Evolutionary conservation across 1,140 invertebrate species (phyloP).

Genomic region (Drosophila arizonae): DNA sequence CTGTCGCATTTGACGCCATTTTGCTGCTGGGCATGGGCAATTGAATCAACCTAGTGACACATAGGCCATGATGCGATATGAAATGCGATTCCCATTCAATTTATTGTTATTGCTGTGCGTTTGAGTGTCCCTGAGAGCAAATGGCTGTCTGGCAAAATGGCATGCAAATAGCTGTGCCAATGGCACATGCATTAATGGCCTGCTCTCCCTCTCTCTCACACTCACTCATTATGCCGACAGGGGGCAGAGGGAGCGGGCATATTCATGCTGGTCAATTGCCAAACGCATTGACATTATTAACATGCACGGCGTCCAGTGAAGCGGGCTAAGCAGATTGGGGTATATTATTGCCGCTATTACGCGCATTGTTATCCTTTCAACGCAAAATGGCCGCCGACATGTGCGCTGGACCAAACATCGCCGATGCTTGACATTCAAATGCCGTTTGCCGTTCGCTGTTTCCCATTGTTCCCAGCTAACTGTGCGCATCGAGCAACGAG

Average conservation of each 20-base stretch:
- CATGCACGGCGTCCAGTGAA: constrained; percentile 40
- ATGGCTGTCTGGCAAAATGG: constrained; percentile 46
- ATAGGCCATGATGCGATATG: constrained; percentile 69
- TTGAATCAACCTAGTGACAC: constrained; percentile 69
- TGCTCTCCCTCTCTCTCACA: constrained; percentile 46
- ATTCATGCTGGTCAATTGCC: constrained; percentile 80
- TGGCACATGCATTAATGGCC: constrained; percentile 73
- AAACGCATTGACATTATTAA: constrained; percentile 65
- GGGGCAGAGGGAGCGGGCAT: constrained; percentile 33
- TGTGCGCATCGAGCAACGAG: constrained; percentile 50
- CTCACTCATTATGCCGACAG: constrained; percentile 34
- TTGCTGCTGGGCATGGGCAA: constrained; percentile 41
- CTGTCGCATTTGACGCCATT: constrained; percentile 41
- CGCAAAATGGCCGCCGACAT: constrained; percentile 73
- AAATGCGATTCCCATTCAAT: constrained; percentile 78
- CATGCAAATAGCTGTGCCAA: constrained; percentile 70
- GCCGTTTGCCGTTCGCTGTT: constrained; percentile 62
- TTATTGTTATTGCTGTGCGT: constrained; percentile 69
- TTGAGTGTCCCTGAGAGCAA: constrained; percentile 37
- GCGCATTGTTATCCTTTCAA: constrained; percentile 74
- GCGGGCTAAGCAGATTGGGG: constrained; percentile 66
- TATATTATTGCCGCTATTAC: constrained; percentile 60
- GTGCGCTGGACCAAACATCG: constrained; percentile 10
- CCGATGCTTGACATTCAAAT: constrained; percentile 68
- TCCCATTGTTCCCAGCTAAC: constrained; percentile 69